Conservation (phyloP, 2,888 invertebrate genomes). For the Sturmia bella region DNA sequence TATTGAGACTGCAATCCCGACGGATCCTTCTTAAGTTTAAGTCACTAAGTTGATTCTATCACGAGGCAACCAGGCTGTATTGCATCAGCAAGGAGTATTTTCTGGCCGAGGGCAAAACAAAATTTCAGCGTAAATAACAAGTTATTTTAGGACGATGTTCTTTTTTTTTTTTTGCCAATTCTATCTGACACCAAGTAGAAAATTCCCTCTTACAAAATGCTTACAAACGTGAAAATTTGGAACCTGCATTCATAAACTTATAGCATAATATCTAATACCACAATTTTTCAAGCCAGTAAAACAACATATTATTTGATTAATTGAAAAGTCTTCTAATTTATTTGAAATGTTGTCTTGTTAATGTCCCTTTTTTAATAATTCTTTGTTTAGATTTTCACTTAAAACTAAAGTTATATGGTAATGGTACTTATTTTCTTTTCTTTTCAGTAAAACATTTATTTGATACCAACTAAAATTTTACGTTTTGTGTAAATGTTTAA, state of each 20-base stretch:
- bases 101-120: too few relatives aligned
- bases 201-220: too few relatives aligned
- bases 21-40: too few relatives aligned
- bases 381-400: slow-evolving; percentile 17
- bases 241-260: not conserved
- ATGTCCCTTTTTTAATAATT: slow-evolving; percentile 3
- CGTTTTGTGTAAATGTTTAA: slow-evolving; percentile 57
- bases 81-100: too few relatives aligned
- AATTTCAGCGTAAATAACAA: too few relatives aligned
- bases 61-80: too few relatives aligned
- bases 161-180: too few relatives aligned
- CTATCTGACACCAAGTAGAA: too few relatives aligned
- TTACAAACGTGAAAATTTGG: too few relatives aligned
- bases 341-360: slow-evolving; percentile 43
- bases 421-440: not conserved
- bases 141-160: too few relatives aligned
- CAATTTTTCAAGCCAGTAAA: not conserved
- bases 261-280: not conserved
- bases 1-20: too few relatives aligned
- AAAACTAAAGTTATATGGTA: slow-evolving; percentile 42
- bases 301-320: slow-evolving; percentile 17
- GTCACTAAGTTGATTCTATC: too few relatives aligned
- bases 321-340: slow-evolving; percentile 61
- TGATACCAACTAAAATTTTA: slow-evolving; percentile 44
- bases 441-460: slow-evolving; percentile 38